These are phyloP conservation scores for Gymnothorax javanicus DNA, from an alignment of 2,797 vertebrate genomes.

Conservation along the genomic window DNA sequence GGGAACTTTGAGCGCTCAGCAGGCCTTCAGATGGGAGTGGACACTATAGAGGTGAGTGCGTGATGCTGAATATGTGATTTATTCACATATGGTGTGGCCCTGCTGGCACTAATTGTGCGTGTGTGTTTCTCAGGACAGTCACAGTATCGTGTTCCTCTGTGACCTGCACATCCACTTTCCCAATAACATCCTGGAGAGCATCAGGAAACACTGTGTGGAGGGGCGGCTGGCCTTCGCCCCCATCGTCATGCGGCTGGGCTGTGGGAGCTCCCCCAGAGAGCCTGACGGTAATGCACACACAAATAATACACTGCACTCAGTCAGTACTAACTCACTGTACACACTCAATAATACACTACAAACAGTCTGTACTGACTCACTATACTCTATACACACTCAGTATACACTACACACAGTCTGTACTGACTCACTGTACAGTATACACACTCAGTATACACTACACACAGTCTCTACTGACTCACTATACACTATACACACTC, in stretches of 20 bases:
- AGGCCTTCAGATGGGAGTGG: constrained; percentile 80
- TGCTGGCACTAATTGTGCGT: background rate
- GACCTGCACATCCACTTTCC: constrained; percentile 99
- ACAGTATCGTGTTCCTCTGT: constrained; percentile 96
- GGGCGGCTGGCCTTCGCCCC: constrained; percentile 92
- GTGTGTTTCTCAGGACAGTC: constrained; percentile 78
- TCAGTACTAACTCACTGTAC: constrained; percentile 9
- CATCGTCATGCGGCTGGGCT: constrained; percentile 95
- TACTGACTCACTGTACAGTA: background rate
- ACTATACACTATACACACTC: background rate
- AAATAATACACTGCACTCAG: background rate
- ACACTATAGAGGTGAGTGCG: constrained; percentile 72
- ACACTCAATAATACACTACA: background rate
- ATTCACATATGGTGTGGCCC: background rate
- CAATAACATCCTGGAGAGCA: constrained; percentile 87
- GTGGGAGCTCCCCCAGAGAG: constrained; percentile 87
- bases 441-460: background rate
- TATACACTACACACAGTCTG: background rate
- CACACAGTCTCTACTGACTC: background rate
- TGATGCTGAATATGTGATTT: background rate
- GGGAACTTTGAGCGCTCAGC: constrained; percentile 85
- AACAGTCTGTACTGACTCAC: background rate
- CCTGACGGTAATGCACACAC: constrained; percentile 79
- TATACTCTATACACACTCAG: background rate
- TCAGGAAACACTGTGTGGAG: constrained; percentile 97